Base-by-base conservation (phyloP, 2,797 vertebrate genomes). In the Lagodon rhomboides region DNA sequence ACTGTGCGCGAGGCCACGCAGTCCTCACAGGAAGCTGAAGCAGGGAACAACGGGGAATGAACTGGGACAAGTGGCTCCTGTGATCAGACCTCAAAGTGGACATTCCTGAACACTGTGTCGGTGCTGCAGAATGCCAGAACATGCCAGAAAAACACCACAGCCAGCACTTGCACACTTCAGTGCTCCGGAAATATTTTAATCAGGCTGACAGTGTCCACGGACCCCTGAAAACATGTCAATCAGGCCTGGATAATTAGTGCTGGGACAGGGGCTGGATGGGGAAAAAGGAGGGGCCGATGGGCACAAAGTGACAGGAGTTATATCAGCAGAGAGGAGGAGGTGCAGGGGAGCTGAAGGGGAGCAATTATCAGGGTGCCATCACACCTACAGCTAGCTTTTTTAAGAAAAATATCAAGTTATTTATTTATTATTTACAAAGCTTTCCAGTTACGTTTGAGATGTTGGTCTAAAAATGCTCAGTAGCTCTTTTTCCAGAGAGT, bases 151-250 rank as follows among this genome's bases (percentile, higher is more conserved):
- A 79, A 75, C 69, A 43, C 68, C 68, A 63, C 68, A 73, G 85
- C 81, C 82, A 78, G 73, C 68, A 59, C 68, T 47, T 18, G 63
- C 85, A 93, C 92, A 93, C 88, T 84, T 83, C 91, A 93, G 41
- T 91, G 91, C 85, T 51, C 85, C 67, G 0, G 49, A 94, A 92
- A 87, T 91, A 93, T 95, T 93, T 94, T 91, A 94, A 94, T 94
- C 87, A 89, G 85, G 86, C 74, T 77, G 86, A 90, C 89, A 91
- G 81, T 77, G 75, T 27, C 82, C 75, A 68, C 27, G 60, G 82
- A 88, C 49, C 75, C 83, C 77, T 71, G 76, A 93, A 94, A 93
- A 92, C 89, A 91, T 74, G 90, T 77, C 89, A 89, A 68, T 92
- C 85, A 89, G 80, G 73, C 68, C 85, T 9, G 64, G 86, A 93